A percentile compares a stretch with the other conserved stretches of the same genome.
phyloP scores from a whole-genome alignment of 2,797 vertebrate species.

The Myripristis murdjan region DNA sequence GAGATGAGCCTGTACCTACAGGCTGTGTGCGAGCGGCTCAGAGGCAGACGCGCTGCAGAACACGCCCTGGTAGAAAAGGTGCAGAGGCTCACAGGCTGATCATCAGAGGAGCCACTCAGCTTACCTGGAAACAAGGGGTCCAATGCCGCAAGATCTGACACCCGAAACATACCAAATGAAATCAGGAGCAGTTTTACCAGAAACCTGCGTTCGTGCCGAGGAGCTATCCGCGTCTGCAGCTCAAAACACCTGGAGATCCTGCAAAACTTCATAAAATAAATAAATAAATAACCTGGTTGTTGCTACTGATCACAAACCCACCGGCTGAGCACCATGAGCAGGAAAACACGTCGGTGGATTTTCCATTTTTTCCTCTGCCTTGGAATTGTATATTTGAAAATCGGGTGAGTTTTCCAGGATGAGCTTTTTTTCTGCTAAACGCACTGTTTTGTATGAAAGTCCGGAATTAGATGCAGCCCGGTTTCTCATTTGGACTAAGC shows the following conservation, averaged over 20 bases:
- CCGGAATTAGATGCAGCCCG: too few species aligned
- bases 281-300: slow-evolving; percentile 23
- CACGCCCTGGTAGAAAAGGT: slow-evolving; percentile 81
- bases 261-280: slow-evolving; percentile 41
- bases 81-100: slow-evolving; percentile 52
- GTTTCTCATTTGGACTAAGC: too few species aligned
- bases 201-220: slow-evolving; percentile 69
- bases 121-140: slow-evolving; percentile 70
- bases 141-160: slow-evolving; percentile 57
- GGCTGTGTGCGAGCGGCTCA: slow-evolving; percentile 26
- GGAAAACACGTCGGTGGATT: slow-evolving; percentile 93
- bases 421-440: background rate
- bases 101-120: slow-evolving; percentile 45
- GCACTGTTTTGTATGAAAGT: slow-evolving; percentile 7
- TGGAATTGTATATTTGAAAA: slow-evolving; percentile 91
- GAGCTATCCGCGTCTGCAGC: slow-evolving; percentile 51
- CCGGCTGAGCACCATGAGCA: slow-evolving; percentile 90
- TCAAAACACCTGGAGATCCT: slow-evolving; percentile 73
- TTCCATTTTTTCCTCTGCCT: slow-evolving; percentile 92
- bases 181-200: slow-evolving; percentile 68
- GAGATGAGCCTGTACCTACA: background rate
- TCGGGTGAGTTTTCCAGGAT: slow-evolving; percentile 87
- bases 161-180: slow-evolving; percentile 77
- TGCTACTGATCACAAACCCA: slow-evolving; percentile 28
- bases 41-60: slow-evolving; percentile 67